Evolutionary conservation across 2,888 invertebrate genomes (phyloP).

Genomic region (Chloroclystis v-ata): DNA sequence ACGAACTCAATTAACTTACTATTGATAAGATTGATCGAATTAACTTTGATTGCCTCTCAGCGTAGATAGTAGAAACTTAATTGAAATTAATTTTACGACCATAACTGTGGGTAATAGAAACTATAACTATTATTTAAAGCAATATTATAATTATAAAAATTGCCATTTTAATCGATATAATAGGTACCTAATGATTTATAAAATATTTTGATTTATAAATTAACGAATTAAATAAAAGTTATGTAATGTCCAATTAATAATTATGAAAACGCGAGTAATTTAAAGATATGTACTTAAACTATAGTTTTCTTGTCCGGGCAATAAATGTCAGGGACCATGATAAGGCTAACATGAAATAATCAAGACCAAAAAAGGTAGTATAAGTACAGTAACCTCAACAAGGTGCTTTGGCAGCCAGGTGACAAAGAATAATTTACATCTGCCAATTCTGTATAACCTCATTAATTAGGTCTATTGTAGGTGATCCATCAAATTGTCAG

Average conservation of each 20-base stretch:
- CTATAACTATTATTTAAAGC: too few species aligned
- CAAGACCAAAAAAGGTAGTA: conserved; percentile 47
- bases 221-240: too few species aligned
- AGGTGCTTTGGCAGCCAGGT: conserved; percentile 53
- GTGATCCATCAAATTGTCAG: conserved; percentile 1
- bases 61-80: not conserved
- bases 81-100: not conserved
- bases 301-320: conserved; percentile 31
- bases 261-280: not conserved
- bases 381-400: conserved; percentile 39
- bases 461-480: conserved; percentile 3
- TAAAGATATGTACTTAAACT: conserved; percentile 16
- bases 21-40: not conserved
- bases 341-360: conserved; percentile 47
- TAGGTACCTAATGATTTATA: too few species aligned
- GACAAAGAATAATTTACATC: conserved; percentile 42
- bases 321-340: conserved; percentile 41
- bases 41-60: not conserved
- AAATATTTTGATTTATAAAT: too few species aligned
- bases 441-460: conserved; percentile 34
- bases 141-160: too few species aligned
- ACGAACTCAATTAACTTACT: not conserved
- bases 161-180: too few species aligned
- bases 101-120: not conserved
- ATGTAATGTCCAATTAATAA: too few species aligned